Percentiles rank a stretch among this genome's conserved stretches.
Conservation (phyloP, 2,113 vertebrate species). For the Istiophorus platypterus region DNA sequence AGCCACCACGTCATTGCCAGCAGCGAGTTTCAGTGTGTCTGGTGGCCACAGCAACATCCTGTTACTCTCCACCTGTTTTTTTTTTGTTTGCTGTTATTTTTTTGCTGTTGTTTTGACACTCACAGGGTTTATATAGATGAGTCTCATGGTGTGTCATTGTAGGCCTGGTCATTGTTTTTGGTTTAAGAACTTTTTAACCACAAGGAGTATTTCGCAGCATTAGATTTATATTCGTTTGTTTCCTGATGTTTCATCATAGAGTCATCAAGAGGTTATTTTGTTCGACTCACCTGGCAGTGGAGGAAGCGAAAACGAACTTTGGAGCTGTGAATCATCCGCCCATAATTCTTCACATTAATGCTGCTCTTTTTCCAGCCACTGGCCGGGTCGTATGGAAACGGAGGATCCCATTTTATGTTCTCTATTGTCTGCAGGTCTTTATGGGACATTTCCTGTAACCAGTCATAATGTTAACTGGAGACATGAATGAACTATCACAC, state of each 20-base stretch:
- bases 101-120: conserved; percentile 40
- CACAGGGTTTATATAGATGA: conserved; percentile 38
- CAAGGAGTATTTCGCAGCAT: conserved; percentile 16
- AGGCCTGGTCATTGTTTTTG: conserved; percentile 51
- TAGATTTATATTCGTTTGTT: conserved; percentile 46
- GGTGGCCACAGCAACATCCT: conserved; percentile 69
- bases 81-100: conserved; percentile 27
- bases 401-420: conserved; percentile 87
- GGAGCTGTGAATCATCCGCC: conserved; percentile 93
- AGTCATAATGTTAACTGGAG: not conserved
- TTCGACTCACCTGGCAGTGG: conserved; percentile 89
- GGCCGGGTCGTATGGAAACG: conserved; percentile 80
- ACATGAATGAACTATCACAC: conserved; percentile 3
- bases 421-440: conserved; percentile 87
- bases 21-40: conserved; percentile 50
- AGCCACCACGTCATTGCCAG: conserved; percentile 60
- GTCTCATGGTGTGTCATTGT: conserved; percentile 64
- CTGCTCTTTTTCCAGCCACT: conserved; percentile 88
- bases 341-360: conserved; percentile 91
- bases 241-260: conserved; percentile 42
- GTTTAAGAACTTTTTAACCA: conserved; percentile 28
- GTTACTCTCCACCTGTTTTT: conserved; percentile 53
- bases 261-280: conserved; percentile 11
- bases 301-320: conserved; percentile 94
- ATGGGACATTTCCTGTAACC: conserved; percentile 83